These are phyloP conservation scores for Bombus huntii DNA, from an alignment of 1,140 invertebrate genomes.

Conservation along the genomic window DNA sequence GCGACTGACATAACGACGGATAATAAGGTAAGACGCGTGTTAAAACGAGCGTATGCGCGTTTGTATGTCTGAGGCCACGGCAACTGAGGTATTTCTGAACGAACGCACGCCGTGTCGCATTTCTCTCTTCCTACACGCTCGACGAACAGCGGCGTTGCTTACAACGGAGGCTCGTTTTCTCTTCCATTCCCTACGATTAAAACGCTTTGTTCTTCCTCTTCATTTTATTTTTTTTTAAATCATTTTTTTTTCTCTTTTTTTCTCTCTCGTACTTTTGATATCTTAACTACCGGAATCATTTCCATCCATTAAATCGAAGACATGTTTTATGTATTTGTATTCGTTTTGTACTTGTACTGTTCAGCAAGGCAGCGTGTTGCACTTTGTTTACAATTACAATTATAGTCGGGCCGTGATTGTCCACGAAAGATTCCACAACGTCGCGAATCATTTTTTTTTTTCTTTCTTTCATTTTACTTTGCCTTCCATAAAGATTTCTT, in stretches of 20 bases:
- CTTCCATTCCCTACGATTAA: conserved; percentile 51
- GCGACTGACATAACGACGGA: background rate
- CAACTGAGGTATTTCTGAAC: conserved; percentile 80
- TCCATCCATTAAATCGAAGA: conserved; percentile 81
- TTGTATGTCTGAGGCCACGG: conserved; percentile 74
- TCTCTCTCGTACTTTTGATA: conserved; percentile 71
- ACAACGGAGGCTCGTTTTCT: conserved; percentile 59
- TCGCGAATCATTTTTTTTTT: conserved; percentile 56
- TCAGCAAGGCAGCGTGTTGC: conserved; percentile 84
- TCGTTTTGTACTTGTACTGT: conserved; percentile 84
- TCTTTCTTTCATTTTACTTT: background rate
- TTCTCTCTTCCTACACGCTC: conserved; percentile 46
- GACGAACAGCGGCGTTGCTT: conserved; percentile 59
- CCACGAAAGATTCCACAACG: conserved; percentile 76
- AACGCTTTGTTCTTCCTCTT: conserved; percentile 44
- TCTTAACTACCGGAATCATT: conserved; percentile 82
- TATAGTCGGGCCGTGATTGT: conserved; percentile 78
- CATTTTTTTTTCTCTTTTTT: conserved; percentile 42
- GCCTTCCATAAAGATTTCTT: background rate
- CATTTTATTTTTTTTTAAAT: conserved; percentile 18
- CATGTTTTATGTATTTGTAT: conserved; percentile 82
- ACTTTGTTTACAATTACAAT: conserved; percentile 82
- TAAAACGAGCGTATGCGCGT: background rate
- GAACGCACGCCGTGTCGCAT: conserved; percentile 67
- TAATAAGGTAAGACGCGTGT: background rate